phyloP scores from a whole-genome alignment of 2,113 vertebrate genomes.

The Echinops telfairi region DNA sequence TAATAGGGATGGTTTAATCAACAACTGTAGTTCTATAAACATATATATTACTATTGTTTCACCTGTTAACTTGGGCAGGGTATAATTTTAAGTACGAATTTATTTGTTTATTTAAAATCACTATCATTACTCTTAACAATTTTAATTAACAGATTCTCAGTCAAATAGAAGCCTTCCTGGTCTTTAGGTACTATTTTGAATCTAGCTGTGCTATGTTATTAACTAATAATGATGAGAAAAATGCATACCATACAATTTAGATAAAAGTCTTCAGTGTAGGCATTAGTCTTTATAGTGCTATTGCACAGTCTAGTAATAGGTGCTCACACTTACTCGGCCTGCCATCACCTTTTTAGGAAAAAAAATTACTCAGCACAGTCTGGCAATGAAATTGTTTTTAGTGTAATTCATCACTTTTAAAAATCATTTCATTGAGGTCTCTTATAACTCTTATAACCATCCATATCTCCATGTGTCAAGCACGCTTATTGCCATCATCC shows the following conservation, averaged over 20 bases:
- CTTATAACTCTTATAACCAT: too few relatives aligned
- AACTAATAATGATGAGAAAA: neutral
- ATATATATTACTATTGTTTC: too few relatives aligned
- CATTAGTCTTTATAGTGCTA: neutral
- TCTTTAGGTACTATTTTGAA: neutral
- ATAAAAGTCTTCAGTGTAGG: neutral
- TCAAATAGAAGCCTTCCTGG: neutral
- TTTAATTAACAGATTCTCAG: constrained; percentile 7
- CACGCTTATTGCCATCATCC: too few relatives aligned
- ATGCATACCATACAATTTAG: neutral
- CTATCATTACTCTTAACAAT: neutral
- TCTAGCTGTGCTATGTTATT: neutral
- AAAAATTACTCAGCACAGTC: too few relatives aligned
- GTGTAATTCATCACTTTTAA: too few relatives aligned
- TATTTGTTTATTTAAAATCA: neutral
- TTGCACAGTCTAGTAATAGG: neutral
- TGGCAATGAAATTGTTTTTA: too few relatives aligned
- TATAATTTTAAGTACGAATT: neutral
- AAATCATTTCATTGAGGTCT: too few relatives aligned
- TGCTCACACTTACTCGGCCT: too few relatives aligned
- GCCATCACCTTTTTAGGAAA: too few relatives aligned
- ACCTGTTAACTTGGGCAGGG: neutral
- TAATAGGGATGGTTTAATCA: too few relatives aligned
- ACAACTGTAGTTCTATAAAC: too few relatives aligned
- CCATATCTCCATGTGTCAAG: too few relatives aligned